Evolutionary conservation across 2,797 vertebrate species (phyloP), one percentile per base, ranked within the genome.

Genomic region (Poeciliopsis gracilis): DNA sequence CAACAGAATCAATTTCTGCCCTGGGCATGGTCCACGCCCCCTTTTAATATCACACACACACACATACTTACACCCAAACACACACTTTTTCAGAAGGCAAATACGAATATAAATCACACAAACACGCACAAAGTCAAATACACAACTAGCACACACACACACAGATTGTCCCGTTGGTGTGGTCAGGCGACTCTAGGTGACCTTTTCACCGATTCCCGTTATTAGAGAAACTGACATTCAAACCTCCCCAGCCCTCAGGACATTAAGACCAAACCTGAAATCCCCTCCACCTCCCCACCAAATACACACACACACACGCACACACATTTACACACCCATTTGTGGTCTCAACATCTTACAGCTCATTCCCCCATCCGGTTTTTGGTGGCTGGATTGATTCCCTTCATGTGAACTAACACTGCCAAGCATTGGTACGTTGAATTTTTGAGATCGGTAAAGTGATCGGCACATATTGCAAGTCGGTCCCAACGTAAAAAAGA

Each of bases 151-250:
- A 79, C 53, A 80, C 84, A 80, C 80, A 82, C 75, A 73, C 79
- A 55, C 73, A 79, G 73, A 77, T 67, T 15, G 69, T 87, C 84
- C 78, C 67, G 78, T 81, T 59, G 45, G 87, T 86, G 82, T 90
- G 91, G 94, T 94, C 95, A 95, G 92, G 89, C 86, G 92, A 93
- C 92, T 92, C 84, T 71, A 82, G 79, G 80, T 95, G 95, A 95
- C 95, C 95, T 96, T 96, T 96, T 95, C 95, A 93, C 92, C 91
- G 84, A 94, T 94, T 95, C 92, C 92, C 86, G 86, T 94, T 95
- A 95, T 96, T 94, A 96, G 94, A 95, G 94, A 94, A 95, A 95
- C 92, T 95, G 94, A 94, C 95, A 95, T 95, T 95, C 95, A 95
- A 95, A 93, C 94, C 90, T 89, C 89, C 82, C 90, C 88, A 93